Evolutionary conservation across 1,140 invertebrate species (phyloP).

Genomic region (Sycophila sp.): DNA sequence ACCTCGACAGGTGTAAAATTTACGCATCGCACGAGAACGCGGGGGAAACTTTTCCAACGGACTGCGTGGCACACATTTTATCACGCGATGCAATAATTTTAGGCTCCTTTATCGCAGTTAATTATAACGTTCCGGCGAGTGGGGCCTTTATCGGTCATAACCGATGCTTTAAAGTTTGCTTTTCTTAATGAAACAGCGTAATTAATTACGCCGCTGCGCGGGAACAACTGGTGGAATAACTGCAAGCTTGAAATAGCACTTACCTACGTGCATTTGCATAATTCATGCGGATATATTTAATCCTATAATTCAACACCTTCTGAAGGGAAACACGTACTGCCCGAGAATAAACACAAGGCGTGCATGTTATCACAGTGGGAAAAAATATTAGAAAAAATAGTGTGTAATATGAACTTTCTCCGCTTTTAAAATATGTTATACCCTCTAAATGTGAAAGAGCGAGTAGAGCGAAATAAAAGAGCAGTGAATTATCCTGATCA

Average conservation of each 20-base stretch:
- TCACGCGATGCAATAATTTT: constrained; percentile 17
- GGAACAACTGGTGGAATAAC: background rate
- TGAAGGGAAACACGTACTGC: background rate
- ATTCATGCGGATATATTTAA: background rate
- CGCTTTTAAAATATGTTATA: background rate
- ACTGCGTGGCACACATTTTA: background rate
- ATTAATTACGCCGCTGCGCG: background rate
- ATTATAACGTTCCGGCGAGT: background rate
- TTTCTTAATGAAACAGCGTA: background rate
- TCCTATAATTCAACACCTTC: background rate
- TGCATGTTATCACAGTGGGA: background rate
- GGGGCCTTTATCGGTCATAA: background rate
- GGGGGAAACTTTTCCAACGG: too few species aligned
- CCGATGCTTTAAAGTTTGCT: constrained; percentile 12
- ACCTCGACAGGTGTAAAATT: background rate
- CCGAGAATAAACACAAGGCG: too few species aligned
- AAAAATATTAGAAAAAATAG: too few species aligned
- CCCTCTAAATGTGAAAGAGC: too few species aligned
- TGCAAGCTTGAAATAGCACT: background rate
- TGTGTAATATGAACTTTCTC: background rate
- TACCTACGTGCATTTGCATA: background rate
- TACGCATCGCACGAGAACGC: background rate
- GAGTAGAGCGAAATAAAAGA: too few species aligned
- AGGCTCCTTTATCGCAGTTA: background rate
- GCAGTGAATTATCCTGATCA: too few species aligned